Conservation (phyloP, 2,888 invertebrate genomes). For the Myathropa florea region DNA sequence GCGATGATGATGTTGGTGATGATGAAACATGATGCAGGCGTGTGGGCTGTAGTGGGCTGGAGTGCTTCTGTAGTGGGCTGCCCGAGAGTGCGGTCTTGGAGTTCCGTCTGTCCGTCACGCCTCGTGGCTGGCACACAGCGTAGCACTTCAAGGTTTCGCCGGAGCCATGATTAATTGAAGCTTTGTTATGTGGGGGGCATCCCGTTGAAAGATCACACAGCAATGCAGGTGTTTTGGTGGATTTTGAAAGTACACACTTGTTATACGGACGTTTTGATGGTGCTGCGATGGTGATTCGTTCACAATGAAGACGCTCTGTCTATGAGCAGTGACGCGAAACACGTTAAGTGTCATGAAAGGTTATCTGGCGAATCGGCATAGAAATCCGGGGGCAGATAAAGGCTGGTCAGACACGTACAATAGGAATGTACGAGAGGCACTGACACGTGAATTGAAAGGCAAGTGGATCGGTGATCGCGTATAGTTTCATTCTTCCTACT, state of each 20-base stretch:
- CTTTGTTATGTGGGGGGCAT: conserved; percentile 34
- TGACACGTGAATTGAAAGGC: not conserved
- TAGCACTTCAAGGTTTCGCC: conserved; percentile 56
- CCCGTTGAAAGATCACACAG: not conserved
- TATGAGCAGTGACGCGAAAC: conserved; percentile 1
- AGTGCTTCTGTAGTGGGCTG: conserved; percentile 46
- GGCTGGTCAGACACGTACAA: not conserved
- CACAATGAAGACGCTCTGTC: not conserved
- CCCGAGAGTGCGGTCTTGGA: conserved; percentile 34
- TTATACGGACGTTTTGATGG: not conserved
- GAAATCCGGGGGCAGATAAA: not conserved
- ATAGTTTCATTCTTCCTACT: not conserved
- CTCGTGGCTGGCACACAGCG: conserved; percentile 38
- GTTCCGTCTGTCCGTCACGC: conserved; percentile 63
- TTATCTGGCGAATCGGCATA: not conserved
- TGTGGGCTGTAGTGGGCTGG: conserved; percentile 28
- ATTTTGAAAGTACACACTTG: not conserved
- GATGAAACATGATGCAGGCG: conserved; percentile 50
- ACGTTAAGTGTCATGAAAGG: conserved; percentile 18
- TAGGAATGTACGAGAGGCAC: not conserved
- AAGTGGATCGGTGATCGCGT: not conserved
- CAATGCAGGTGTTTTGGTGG: not conserved
- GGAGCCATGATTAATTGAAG: conserved; percentile 61
- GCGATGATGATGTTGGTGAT: conserved; percentile 44
- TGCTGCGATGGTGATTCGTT: not conserved